phyloP scores from a whole-genome alignment of 2,797 vertebrate genomes.

The Centropyge bicolor region DNA sequence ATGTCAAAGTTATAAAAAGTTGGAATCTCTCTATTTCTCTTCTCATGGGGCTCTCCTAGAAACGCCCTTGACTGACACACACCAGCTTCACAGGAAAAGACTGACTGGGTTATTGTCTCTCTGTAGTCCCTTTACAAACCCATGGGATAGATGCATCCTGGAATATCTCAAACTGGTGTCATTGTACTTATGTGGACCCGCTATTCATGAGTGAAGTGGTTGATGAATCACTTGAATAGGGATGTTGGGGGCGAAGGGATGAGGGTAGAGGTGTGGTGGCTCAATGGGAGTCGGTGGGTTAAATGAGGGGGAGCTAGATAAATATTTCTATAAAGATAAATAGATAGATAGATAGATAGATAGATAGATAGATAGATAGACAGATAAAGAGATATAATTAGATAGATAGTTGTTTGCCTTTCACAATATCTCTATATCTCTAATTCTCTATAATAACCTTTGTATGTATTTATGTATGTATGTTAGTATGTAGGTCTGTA shows the following conservation, averaged over 20 bases:
- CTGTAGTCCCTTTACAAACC: not conserved
- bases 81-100: not conserved
- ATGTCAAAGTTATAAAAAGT: not conserved
- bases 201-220: not conserved
- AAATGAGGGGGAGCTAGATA: not conserved
- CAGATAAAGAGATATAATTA: not conserved
- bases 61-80: not conserved
- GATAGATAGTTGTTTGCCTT: not conserved
- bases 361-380: constrained; percentile 11
- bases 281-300: not conserved
- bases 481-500: too few relatives aligned
- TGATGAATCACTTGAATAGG: not conserved
- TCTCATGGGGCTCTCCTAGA: not conserved
- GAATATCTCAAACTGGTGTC: constrained; percentile 16
- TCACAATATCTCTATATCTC: too few relatives aligned
- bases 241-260: not conserved
- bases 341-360: constrained; percentile 4
- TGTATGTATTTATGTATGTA: not conserved
- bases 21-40: not conserved
- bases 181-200: not conserved
- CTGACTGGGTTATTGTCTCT: not conserved
- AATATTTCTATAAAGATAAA: not conserved
- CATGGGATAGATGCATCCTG: constrained; percentile 3
- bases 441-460: too few relatives aligned
- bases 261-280: too few relatives aligned